phyloP scores from a whole-genome alignment of 2,888 invertebrate species.

The Chymomyza procnemis region DNA sequence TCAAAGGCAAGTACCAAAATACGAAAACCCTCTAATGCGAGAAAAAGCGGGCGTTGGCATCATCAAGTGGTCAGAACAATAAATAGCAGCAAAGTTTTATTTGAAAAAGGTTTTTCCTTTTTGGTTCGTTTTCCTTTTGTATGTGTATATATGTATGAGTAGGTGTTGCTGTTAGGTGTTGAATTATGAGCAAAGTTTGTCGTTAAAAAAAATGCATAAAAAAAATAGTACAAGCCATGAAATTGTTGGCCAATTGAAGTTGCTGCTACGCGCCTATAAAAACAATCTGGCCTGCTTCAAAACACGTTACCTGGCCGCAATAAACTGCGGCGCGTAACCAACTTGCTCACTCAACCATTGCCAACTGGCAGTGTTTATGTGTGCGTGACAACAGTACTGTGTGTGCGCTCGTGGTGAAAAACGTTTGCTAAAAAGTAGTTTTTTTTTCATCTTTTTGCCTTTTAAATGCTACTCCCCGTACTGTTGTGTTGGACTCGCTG shows the following conservation, averaged over 20 bases:
- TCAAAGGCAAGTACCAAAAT: constrained; percentile 8
- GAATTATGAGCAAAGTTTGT: constrained; percentile 69
- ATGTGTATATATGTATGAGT: constrained; percentile 24
- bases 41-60: constrained; percentile 44
- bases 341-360: constrained; percentile 15
- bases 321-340: background rate
- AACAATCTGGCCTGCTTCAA: background rate
- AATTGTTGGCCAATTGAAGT: constrained; percentile 25
- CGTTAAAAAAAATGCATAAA: constrained; percentile 8
- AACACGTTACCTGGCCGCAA: background rate
- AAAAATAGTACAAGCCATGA: constrained; percentile 25
- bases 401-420: constrained; percentile 10
- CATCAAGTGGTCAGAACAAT: constrained; percentile 62
- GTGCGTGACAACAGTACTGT: constrained; percentile 6
- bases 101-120: constrained; percentile 69
- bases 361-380: background rate
- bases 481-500: constrained; percentile 12
- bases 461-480: constrained; percentile 6
- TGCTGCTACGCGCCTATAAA: background rate
- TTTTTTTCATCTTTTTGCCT: background rate
- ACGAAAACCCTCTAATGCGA: background rate
- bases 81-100: constrained; percentile 59
- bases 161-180: constrained; percentile 61
- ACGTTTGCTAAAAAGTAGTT: background rate
- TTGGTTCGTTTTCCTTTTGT: constrained; percentile 6